Evolutionary conservation across 2,797 vertebrate species (phyloP), one percentile per base, ranked within the genome.

Genomic region (Channallabes apus): DNA sequence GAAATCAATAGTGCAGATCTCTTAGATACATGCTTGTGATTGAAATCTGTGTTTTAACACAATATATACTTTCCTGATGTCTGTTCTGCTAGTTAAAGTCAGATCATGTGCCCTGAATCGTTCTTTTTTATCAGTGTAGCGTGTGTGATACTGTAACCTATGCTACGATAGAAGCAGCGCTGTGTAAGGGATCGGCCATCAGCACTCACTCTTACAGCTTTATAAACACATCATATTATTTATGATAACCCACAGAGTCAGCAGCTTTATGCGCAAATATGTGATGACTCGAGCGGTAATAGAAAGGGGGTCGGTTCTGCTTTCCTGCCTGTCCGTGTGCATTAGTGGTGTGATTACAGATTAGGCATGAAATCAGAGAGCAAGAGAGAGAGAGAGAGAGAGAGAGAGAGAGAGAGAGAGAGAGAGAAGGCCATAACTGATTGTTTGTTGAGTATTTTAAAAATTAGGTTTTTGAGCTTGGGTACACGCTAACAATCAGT

Each of bases 271-370:
- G 29, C 27, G n/a, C 46, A 27, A 2, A 68, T 22, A 81, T 20
- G 4, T 8, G 17, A 75, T 24, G 64, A 62, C 58, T 75, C 59
- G 7, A 59, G 73, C 62, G 7, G 22, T 69, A 67, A 78, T 51
- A 64, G 65, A 86, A 84, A 80, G 85, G 83, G 84, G 84, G 87
- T 29, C 15, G 7, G 14, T n/a, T 64, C 78, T 80, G 61, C 38
- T 80, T 46, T 64, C 59, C 61, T 59, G 87, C 88, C 89, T 90
- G 90, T 91, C 87, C 80, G 77, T 84, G 90, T 75, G 79, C 71
- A 88, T 90, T 89, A 90, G 80, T 59, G 77, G 75, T 64, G 41
- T 88, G 86, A 82, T 84, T 71, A 85, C 78, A 62, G 77, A 79
- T 64, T 46, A 41, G 59, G 6, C 77, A 79, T 79, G 59, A 79